Evolutionary conservation across 37 sponge, comb jelly and placozoan species (phyloP), one percentile per base, ranked within the genome.

Genomic region (Hormiphora californensis): DNA sequence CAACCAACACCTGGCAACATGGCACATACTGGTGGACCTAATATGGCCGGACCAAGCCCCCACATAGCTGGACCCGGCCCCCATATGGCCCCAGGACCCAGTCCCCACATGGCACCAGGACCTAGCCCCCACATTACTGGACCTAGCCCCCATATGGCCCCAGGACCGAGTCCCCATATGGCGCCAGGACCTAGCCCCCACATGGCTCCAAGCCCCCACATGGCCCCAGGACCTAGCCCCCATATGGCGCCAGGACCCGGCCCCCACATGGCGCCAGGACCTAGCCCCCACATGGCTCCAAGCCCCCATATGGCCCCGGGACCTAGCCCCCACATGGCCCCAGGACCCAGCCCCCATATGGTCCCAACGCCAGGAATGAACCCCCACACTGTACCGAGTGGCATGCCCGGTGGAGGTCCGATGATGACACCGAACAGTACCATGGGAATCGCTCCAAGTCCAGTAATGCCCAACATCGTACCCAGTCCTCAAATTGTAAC

Each of bases 401-500:
- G n/a, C n/a, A n/a, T n/a, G n/a, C n/a, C n/a, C n/a, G n/a, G n/a
- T n/a, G n/a, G n/a, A n/a, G n/a, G n/a, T n/a, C n/a, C n/a, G n/a
- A n/a, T n/a, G n/a, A n/a, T n/a, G n/a, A n/a, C n/a, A n/a, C n/a
- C n/a, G n/a, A n/a, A n/a, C n/a, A n/a, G n/a, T n/a, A n/a, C n/a
- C n/a, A n/a, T n/a, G n/a, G n/a, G n/a, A n/a, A n/a, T n/a, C n/a
- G n/a, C n/a, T n/a, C n/a, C n/a, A n/a, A n/a, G n/a, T n/a, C n/a
- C n/a, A n/a, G n/a, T n/a, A n/a, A n/a, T 65, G 27, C 81, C 81
- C 4, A 73, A 73, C 81, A 73, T 73, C 4, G 81, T 73, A 25
- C 81, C 81, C 27, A 73, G 81, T 41, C 81, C 81, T 21, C 81
- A 73, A 46, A 73, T 73, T 43, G 81, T 73, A 22, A 73, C 81